phyloP scores from a whole-genome alignment of 2,797 vertebrate species.

The Ctenopoma multispine region DNA sequence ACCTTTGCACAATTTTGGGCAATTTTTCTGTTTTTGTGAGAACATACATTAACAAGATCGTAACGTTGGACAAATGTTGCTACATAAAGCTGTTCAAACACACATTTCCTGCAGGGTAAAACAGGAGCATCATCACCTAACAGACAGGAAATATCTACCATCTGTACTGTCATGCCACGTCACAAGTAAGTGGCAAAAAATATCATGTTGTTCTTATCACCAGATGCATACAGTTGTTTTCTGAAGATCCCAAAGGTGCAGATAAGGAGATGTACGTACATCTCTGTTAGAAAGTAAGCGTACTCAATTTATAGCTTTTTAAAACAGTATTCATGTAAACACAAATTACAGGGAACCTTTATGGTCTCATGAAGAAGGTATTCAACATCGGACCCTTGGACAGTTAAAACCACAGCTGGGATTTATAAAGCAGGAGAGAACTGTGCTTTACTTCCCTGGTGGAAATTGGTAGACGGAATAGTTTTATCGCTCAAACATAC shows the following conservation, averaged over 20 bases:
- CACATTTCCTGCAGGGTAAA: slow-evolving; percentile 52
- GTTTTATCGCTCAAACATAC: slow-evolving; percentile 66
- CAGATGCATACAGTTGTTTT: slow-evolving; percentile 1
- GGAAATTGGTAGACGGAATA: slow-evolving; percentile 73
- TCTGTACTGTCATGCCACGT: slow-evolving; percentile 62
- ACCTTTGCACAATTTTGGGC: background rate
- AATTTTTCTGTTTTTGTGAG: slow-evolving; percentile 32
- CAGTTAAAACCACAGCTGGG: slow-evolving; percentile 82
- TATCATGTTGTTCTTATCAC: slow-evolving; percentile 15
- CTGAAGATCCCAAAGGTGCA: slow-evolving; percentile 21
- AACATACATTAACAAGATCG: slow-evolving; percentile 47
- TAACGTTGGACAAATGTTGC: slow-evolving; percentile 39
- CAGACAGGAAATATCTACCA: slow-evolving; percentile 75
- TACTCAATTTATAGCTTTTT: slow-evolving; percentile 66
- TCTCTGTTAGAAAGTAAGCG: slow-evolving; percentile 30
- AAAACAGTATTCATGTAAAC: slow-evolving; percentile 71
- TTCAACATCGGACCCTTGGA: slow-evolving; percentile 76
- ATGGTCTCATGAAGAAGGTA: slow-evolving; percentile 77
- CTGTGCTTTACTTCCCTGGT: slow-evolving; percentile 72
- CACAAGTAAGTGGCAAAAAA: slow-evolving; percentile 35
- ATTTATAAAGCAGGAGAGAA: slow-evolving; percentile 76
- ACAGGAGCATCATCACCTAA: slow-evolving; percentile 60
- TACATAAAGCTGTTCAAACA: slow-evolving; percentile 42
- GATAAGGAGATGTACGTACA: slow-evolving; percentile 39
- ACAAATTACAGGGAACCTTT: slow-evolving; percentile 79